Percentiles rank a stretch among this genome's conserved stretches.
Evolutionary conservation across 35 echinoderm and acorn worm genomes (phyloP).

Genomic region (Diadema setosum): DNA sequence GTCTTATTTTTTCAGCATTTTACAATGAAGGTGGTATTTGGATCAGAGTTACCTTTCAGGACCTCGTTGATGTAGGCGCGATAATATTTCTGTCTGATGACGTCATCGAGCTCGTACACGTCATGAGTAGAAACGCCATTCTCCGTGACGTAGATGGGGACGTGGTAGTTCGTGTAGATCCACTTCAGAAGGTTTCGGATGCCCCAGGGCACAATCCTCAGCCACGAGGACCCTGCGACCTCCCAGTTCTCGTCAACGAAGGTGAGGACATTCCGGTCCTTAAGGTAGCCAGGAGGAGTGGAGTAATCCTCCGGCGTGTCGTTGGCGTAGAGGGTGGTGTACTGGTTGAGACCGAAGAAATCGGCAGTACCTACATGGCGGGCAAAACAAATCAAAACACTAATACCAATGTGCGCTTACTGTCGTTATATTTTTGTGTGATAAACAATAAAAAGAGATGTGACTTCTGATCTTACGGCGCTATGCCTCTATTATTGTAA

Average conservation of each 20-base stretch:
- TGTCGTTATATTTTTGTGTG: background rate
- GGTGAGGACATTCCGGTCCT: constrained; percentile 42
- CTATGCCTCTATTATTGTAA: background rate
- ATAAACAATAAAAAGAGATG: background rate
- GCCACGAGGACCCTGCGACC: constrained; percentile 66
- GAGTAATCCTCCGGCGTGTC: background rate
- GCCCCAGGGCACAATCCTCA: constrained; percentile 81
- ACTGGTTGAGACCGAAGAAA: constrained; percentile 90
- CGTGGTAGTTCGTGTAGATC: constrained; percentile 50
- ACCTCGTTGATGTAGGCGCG: constrained; percentile 76
- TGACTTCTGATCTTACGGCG: background rate
- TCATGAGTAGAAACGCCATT: constrained; percentile 68
- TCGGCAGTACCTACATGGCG: background rate
- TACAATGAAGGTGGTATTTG: background rate
- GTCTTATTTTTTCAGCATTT: background rate
- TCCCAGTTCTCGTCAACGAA: constrained; percentile 57
- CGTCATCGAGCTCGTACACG: constrained; percentile 48
- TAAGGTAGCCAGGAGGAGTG: constrained; percentile 26
- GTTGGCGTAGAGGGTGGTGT: constrained; percentile 63
- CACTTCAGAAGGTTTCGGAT: constrained; percentile 50
- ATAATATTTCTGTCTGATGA: constrained; percentile 53
- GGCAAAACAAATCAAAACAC: background rate
- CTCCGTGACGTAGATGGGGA: constrained; percentile 72
- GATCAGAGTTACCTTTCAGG: constrained; percentile 54
- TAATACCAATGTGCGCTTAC: no score